These are phyloP conservation scores for Arnoldichthys spilopterus DNA, from an alignment of 2,797 vertebrate genomes.

Conservation along the genomic window DNA sequence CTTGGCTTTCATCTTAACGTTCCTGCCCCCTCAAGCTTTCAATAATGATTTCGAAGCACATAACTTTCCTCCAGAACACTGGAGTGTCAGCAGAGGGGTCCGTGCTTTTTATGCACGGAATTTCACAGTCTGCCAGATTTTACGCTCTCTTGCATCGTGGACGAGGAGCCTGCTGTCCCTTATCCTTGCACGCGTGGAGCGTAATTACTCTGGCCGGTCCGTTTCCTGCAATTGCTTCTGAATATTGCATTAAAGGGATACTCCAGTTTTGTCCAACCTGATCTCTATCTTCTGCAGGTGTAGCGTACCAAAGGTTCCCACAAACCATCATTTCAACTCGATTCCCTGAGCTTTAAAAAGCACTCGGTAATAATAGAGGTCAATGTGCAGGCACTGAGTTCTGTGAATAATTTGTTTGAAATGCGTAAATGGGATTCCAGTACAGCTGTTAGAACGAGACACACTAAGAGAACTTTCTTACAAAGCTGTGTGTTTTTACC, in stretches of 20 bases:
- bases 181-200: slow-evolving; percentile 1
- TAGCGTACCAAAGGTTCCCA: not conserved
- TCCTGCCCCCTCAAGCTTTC: slow-evolving; percentile 37
- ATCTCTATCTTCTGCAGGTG: not conserved
- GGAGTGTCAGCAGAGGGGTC: slow-evolving; percentile 38
- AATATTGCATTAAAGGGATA: not conserved
- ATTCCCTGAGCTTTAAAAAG: not conserved
- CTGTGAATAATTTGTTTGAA: too few species aligned
- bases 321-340: not conserved
- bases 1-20: slow-evolving; percentile 43
- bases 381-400: too few species aligned
- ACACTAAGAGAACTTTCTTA: too few species aligned
- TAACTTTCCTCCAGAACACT: slow-evolving; percentile 45
- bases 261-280: not conserved
- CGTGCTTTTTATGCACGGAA: slow-evolving; percentile 1
- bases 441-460: too few species aligned
- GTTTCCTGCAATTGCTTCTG: slow-evolving; percentile 3
- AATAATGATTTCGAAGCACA: slow-evolving; percentile 39
- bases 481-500: too few species aligned
- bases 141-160: slow-evolving; percentile 1
- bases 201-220: slow-evolving; percentile 30
- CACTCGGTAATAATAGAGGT: not conserved
- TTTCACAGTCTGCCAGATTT: slow-evolving; percentile 40
- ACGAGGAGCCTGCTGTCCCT: not conserved
- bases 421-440: too few species aligned